These are phyloP conservation scores for Diogma glabrata DNA, from an alignment of 2,888 invertebrate species.

Conservation along the genomic window DNA sequence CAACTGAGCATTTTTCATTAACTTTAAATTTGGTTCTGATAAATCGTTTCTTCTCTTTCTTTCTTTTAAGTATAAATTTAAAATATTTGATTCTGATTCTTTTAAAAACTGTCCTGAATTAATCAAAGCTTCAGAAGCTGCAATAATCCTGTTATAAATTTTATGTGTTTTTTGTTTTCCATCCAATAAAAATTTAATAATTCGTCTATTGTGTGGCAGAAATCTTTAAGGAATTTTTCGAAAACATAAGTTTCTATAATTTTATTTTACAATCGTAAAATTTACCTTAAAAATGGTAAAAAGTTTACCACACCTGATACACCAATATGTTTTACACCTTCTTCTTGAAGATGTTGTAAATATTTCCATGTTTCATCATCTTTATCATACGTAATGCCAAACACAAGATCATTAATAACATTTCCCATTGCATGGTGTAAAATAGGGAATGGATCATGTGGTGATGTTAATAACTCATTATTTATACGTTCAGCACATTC, in stretches of 20 bases:
- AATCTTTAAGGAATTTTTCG: conserved; percentile 25
- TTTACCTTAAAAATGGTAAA: conserved; percentile 63
- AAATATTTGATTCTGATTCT: conserved; percentile 34
- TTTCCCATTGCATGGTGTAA: conserved; percentile 61
- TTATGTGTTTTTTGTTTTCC: conserved; percentile 62
- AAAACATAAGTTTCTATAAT: too few relatives aligned
- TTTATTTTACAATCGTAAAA: too few relatives aligned
- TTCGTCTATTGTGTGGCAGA: conserved; percentile 45
- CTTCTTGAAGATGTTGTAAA: conserved; percentile 66
- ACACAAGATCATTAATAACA: conserved; percentile 62
- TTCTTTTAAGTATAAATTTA: conserved; percentile 54
- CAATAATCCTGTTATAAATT: conserved; percentile 56
- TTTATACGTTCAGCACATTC: conserved; percentile 46
- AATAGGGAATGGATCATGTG: conserved; percentile 28
- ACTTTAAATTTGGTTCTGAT: conserved; percentile 34
- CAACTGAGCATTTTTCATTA: conserved; percentile 55
- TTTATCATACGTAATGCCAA: conserved; percentile 57
- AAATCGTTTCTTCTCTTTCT: conserved; percentile 40
- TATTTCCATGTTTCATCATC: conserved; percentile 66
- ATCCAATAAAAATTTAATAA: conserved; percentile 51
- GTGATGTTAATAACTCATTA: conserved; percentile 28
- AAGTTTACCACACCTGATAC: conserved; percentile 76
- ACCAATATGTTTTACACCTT: conserved; percentile 72
- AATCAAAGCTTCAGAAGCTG: conserved; percentile 37
- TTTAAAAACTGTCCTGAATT: conserved; percentile 27